These are phyloP conservation scores for Pygoscelis adeliae DNA, from an alignment of 2,113 vertebrate species.

Conservation along the genomic window DNA sequence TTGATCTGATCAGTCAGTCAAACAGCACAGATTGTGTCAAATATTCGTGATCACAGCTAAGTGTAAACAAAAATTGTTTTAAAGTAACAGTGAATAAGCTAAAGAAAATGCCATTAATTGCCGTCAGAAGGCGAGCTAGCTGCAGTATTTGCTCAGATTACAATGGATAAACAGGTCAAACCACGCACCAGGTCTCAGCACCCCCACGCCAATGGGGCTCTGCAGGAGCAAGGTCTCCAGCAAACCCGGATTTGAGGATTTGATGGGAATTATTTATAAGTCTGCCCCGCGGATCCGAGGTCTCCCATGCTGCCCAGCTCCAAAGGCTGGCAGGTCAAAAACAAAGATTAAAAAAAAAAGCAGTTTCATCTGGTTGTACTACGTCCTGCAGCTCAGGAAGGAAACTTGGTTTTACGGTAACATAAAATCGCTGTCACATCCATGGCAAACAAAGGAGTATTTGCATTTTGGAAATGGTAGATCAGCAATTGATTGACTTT, in stretches of 20 bases:
- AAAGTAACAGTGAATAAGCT: neutral
- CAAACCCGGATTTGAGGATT: neutral
- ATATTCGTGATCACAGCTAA: rapidly evolving
- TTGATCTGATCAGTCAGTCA: no score
- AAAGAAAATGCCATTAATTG: rapidly evolving
- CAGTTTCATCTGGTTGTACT: no score
- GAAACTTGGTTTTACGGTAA: neutral
- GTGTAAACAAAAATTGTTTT: neutral
- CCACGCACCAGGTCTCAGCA: neutral
- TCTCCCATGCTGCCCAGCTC: neutral
- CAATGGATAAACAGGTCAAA: no score
- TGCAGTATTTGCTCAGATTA: neutral
- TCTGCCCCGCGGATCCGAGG: rapidly evolving
- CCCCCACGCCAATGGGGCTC: rapidly evolving
- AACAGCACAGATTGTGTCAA: neutral
- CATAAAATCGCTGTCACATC: rapidly evolving
- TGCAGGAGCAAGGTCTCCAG: neutral
- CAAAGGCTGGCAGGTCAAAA: neutral
- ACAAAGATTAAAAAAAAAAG: neutral
- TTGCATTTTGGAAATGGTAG: neutral
- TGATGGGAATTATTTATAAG: neutral
- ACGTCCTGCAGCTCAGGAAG: neutral
- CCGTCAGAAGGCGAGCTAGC: neutral
- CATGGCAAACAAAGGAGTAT: neutral
- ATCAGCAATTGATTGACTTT: neutral